Evolutionary conservation across 2,113 vertebrate species (phyloP).

Genomic region (Poecile atricapillus): DNA sequence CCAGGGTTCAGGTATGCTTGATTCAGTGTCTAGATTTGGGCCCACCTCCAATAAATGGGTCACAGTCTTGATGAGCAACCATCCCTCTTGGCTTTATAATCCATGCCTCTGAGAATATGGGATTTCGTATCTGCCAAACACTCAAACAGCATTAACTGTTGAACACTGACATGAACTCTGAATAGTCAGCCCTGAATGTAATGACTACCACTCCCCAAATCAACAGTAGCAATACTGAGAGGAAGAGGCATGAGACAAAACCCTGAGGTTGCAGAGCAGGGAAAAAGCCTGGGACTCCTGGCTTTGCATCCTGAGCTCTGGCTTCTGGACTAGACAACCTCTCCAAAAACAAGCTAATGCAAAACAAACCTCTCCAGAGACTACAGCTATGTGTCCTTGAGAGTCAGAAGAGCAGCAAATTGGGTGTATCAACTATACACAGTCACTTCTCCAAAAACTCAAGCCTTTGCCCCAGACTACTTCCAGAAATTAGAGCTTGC

Average conservation of each 20-base stretch:
- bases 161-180: background rate
- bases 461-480: background rate
- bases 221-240: background rate
- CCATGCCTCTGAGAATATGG: background rate
- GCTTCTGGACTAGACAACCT: background rate
- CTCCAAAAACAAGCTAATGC: background rate
- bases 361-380: background rate
- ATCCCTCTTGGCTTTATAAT: background rate
- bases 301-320: background rate
- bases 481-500: background rate
- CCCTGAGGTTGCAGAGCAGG: background rate
- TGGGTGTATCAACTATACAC: background rate
- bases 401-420: background rate
- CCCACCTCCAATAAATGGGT: background rate
- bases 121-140: background rate
- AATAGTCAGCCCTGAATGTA: background rate
- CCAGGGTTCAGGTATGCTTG: background rate
- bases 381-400: background rate
- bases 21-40: background rate
- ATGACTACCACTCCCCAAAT: background rate
- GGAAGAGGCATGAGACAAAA: background rate
- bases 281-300: background rate
- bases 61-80: background rate
- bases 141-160: background rate
- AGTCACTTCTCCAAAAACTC: background rate